A percentile compares a stretch with the other conserved stretches of the same genome.
These are phyloP conservation scores for Chanos chanos DNA, from an alignment of 2,797 vertebrate genomes.

Conservation along the genomic window DNA sequence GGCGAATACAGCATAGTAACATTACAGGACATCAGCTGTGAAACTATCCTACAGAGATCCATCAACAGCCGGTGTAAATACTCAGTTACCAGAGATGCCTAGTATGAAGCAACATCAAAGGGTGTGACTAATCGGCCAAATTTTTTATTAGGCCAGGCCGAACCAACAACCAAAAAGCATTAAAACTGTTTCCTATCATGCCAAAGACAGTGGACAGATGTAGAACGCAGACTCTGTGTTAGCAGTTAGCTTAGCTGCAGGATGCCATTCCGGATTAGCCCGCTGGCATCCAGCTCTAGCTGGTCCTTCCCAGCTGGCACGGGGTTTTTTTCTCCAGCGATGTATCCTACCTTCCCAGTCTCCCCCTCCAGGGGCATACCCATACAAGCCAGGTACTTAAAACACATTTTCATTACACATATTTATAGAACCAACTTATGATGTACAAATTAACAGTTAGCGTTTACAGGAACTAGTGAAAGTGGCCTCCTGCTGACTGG, in stretches of 20 bases:
- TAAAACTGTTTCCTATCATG: too few species aligned
- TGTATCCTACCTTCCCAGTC: constrained; percentile 14
- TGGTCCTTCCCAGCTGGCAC: constrained; percentile 35
- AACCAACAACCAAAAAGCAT: too few species aligned
- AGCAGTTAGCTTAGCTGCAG: constrained; percentile 37
- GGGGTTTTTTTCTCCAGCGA: neutral
- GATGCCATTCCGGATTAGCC: constrained; percentile 23
- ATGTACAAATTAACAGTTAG: constrained; percentile 79
- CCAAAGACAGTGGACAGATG: too few species aligned
- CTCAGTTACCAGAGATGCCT: too few species aligned
- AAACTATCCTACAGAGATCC: too few species aligned
- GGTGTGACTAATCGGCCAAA: too few species aligned
- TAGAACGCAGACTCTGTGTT: too few species aligned
- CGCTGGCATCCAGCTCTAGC: constrained; percentile 26
- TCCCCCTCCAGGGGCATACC: constrained; percentile 11
- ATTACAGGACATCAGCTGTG: too few species aligned
- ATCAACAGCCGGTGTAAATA: too few species aligned
- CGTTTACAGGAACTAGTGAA: constrained; percentile 73
- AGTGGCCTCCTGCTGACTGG: constrained; percentile 62
- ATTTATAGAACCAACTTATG: constrained; percentile 72
- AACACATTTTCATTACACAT: constrained; percentile 59
- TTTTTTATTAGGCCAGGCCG: too few species aligned
- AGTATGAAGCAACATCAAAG: too few species aligned
- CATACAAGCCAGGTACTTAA: constrained; percentile 55
- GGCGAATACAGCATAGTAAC: too few species aligned